Evolutionary conservation across 2,888 invertebrate genomes (phyloP), one percentile per base, ranked within the genome.

Genomic region (Pseudococcus viburni): DNA sequence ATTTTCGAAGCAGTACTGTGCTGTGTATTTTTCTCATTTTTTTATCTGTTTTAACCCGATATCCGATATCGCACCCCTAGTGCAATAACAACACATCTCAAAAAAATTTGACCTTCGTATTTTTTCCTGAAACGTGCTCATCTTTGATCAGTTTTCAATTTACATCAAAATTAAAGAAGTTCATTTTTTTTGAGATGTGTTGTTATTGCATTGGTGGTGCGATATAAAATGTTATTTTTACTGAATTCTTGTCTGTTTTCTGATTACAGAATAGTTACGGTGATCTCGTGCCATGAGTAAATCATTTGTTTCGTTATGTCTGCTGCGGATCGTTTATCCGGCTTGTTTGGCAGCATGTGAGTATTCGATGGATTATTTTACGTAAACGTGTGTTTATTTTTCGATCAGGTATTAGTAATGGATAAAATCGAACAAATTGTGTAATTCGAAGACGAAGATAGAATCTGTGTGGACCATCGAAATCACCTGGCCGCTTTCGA

Each of bases 221-320:
- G n/a, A n/a, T n/a, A n/a, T n/a, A n/a, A n/a, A n/a, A n/a, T n/a
- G n/a, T 42, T 2, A 80, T 7, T 80, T 80, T 12, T 39, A 83
- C 46, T 19, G 22, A 26, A 83, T 83, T 22, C 39, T 3, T 22
- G 19, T 22, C 1, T 64, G 22, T 46, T 83, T 42, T 83, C 19
- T 83, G 19, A 46, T 83, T 83, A 46, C 80, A 83, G 80, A 83
- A 46, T 77, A 77, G 39, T 39, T 33, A n/a, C 42, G 42, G 7
- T 83, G 11, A 73, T 26, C 4, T 73, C 0, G 22, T 59, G 64
- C 17, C 2, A 88, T 88, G 88, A 88, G 88, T 85, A 88, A 85
- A 88, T 68, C 88, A 39, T 51, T 88, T 12, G 51, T 88, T 48
- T 88, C 88, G 64, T 8, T 88, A 68, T 88, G 88, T 85, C 26